Conservation (phyloP, 2,888 invertebrate species). For the Orthosia incerta region DNA sequence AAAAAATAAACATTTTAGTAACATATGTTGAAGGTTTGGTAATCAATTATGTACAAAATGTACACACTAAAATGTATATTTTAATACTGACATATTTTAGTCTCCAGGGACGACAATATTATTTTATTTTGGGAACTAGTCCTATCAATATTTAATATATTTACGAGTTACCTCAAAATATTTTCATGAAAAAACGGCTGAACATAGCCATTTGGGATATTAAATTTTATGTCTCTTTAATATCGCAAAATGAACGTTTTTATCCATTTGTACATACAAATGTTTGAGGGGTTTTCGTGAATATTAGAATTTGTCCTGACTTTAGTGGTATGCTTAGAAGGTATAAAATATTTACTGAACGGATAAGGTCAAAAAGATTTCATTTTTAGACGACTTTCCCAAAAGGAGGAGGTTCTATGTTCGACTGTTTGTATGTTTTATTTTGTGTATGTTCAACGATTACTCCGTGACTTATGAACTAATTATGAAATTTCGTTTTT, state of each 20-base stretch:
- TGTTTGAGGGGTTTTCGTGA: slow-evolving; percentile 38
- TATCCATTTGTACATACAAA: slow-evolving; percentile 35
- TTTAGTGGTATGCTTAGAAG: slow-evolving; percentile 18
- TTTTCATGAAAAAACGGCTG: slow-evolving; percentile 28
- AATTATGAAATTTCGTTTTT: too few species aligned
- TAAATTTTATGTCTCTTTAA: slow-evolving; percentile 53
- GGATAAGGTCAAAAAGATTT: slow-evolving; percentile 6
- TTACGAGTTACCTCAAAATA: slow-evolving; percentile 20
- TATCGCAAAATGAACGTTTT: slow-evolving; percentile 52
- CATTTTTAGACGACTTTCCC: neutral
- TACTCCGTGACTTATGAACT: too few species aligned
- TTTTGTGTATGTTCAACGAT: too few species aligned
- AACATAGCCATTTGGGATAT: slow-evolving; percentile 57
- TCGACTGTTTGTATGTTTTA: too few species aligned
- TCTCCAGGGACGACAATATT: neutral
- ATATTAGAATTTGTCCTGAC: slow-evolving; percentile 36
- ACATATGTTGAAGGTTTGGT: neutral
- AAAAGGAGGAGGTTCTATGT: too few species aligned
- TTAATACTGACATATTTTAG: neutral
- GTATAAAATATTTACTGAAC: slow-evolving; percentile 18
- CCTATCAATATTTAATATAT: slow-evolving; percentile 26
- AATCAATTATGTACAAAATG: neutral
- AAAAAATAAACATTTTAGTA: neutral
- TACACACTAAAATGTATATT: neutral
- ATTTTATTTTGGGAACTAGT: neutral